These are phyloP conservation scores for Heteronetta atricapilla DNA, from an alignment of 2,113 vertebrate genomes.

Conservation along the genomic window DNA sequence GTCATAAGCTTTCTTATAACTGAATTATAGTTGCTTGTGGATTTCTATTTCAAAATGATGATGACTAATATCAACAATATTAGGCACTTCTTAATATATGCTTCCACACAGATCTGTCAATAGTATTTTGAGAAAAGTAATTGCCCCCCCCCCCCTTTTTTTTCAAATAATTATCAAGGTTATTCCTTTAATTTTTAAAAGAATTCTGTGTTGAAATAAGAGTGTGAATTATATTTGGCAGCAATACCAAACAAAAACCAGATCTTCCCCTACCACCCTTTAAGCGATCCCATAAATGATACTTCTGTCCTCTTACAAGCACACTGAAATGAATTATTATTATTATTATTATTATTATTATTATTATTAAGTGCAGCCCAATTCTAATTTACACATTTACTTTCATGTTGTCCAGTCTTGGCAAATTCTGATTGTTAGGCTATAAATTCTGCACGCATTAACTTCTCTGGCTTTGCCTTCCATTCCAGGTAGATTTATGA, in stretches of 20 bases:
- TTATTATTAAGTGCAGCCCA: neutral
- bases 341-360: neutral
- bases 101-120: neutral
- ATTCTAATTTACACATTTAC: slow-evolving; percentile 22
- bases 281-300: slow-evolving; percentile 1
- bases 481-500: slow-evolving; percentile 29
- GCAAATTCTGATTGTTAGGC: slow-evolving; percentile 14
- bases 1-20: neutral
- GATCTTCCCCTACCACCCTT: neutral
- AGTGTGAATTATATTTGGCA: slow-evolving; percentile 61
- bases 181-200: slow-evolving; percentile 51
- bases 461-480: neutral
- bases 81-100: neutral
- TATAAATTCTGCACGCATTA: slow-evolving; percentile 23
- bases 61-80: neutral
- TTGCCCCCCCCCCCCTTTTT: neutral
- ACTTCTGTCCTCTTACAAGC: neutral
- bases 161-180: slow-evolving; percentile 38
- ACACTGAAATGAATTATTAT: slow-evolving; percentile 48
- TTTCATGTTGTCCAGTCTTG: neutral
- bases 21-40: neutral
- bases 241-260: neutral
- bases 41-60: neutral
- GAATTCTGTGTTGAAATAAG: slow-evolving; percentile 38
- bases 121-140: slow-evolving; percentile 13